phyloP scores from a whole-genome alignment of 2,888 invertebrate genomes.

The Leptinotarsa tumamoca region DNA sequence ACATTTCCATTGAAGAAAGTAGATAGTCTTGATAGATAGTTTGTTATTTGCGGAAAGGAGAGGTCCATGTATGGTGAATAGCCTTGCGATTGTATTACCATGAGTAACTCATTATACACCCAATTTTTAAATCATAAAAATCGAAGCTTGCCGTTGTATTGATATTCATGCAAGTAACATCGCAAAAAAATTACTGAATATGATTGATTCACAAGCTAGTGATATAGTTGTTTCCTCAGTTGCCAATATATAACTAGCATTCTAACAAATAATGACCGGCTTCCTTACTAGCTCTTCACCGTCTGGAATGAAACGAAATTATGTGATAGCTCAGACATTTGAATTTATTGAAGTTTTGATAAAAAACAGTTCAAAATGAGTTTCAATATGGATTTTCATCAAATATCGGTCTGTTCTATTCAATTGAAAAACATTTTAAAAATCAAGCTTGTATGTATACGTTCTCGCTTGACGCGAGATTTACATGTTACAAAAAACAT shows the following conservation, averaged over 20 bases:
- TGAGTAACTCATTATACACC: neutral
- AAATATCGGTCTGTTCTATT: no score
- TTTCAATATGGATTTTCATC: no score
- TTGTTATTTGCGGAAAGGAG: neutral
- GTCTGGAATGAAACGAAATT: neutral
- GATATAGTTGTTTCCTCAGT: neutral
- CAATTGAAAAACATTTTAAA: no score
- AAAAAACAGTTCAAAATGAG: no score
- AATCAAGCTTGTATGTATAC: no score
- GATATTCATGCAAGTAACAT: neutral
- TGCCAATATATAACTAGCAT: neutral
- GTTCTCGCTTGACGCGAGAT: no score
- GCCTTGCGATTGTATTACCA: neutral
- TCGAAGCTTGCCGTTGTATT: neutral
- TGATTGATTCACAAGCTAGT: neutral
- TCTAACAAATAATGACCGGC: neutral
- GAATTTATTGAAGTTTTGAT: no score
- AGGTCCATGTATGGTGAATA: slow-evolving; percentile 12
- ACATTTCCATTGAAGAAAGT: neutral
- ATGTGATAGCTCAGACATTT: no score
- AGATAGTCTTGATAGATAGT: neutral
- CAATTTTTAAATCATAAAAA: neutral
- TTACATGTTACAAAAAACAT: no score
- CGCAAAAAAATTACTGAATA: neutral
- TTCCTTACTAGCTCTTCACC: neutral